phyloP scores from a whole-genome alignment of 2,113 vertebrate genomes.

The Hemicordylus capensis region DNA sequence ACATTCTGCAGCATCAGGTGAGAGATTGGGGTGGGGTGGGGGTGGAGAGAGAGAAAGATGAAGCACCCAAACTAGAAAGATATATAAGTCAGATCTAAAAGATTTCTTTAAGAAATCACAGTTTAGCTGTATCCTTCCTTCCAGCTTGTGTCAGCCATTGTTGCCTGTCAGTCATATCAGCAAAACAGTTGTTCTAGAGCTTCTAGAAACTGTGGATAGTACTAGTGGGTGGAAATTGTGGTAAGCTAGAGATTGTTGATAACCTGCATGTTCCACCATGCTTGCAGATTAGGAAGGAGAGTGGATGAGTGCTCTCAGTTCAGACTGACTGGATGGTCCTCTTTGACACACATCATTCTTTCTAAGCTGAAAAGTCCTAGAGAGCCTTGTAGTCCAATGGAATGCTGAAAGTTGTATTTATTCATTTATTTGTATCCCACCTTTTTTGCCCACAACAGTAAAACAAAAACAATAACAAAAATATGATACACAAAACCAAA shows the following conservation, averaged over 20 bases:
- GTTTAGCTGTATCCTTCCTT: too few species aligned
- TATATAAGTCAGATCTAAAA: neutral
- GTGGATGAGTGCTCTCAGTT: neutral
- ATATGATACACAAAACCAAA: too few species aligned
- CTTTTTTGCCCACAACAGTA: too few species aligned
- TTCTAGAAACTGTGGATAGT: neutral
- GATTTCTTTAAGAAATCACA: too few species aligned
- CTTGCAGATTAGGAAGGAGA: neutral
- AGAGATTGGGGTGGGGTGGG: constrained; percentile 20
- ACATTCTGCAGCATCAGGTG: constrained; percentile 56
- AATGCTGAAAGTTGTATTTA: neutral
- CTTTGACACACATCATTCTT: neutral
- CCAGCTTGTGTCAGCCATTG: too few species aligned
- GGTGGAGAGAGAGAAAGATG: too few species aligned
- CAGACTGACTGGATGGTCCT: neutral
- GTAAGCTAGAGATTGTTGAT: neutral
- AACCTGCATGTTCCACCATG: neutral
- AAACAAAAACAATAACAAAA: too few species aligned
- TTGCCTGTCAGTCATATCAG: neutral
- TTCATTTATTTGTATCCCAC: neutral
- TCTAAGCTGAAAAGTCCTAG: neutral
- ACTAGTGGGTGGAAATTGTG: neutral
- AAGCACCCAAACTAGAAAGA: neutral
- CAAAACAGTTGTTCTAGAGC: neutral
- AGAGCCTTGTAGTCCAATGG: too few species aligned